A percentile compares a stretch with the other conserved stretches of the same genome.
Evolutionary conservation across 1,140 invertebrate species (phyloP).

Genomic region (Bombus fervidus): DNA sequence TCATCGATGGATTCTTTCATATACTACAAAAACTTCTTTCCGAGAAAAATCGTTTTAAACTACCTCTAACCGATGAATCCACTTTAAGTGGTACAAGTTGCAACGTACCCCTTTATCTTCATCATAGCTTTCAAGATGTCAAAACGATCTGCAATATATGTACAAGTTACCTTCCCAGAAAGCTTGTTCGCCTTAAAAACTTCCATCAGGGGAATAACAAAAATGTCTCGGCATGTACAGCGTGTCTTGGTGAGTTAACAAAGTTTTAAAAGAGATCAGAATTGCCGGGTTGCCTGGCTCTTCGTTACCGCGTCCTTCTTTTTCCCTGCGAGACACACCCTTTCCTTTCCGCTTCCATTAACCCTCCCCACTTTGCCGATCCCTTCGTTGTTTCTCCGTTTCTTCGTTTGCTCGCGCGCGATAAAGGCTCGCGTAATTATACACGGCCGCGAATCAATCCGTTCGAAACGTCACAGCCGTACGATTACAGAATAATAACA

Average conservation of each 20-base stretch:
- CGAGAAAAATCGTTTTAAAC: not conserved
- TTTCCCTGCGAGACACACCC: not conserved
- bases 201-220: not conserved
- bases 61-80: not conserved
- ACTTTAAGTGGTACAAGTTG: not conserved
- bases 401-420: not conserved
- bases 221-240: not conserved
- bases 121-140: not conserved
- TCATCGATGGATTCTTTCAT: too few relatives aligned
- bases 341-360: not conserved
- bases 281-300: not conserved
- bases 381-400: constrained; percentile 1
- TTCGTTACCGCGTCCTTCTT: not conserved
- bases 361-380: not conserved
- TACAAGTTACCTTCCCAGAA: not conserved
- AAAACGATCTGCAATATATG: not conserved
- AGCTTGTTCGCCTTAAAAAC: not conserved
- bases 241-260: not conserved
- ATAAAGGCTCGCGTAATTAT: constrained; percentile 24
- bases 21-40: not conserved
- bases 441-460: constrained; percentile 43
- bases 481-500: constrained; percentile 46
- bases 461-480: not conserved
- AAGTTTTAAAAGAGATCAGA: constrained; percentile 19
- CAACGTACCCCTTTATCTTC: not conserved